Evolutionary conservation across 2,888 invertebrate genomes (phyloP).

Genomic region (Amitus sp.): DNA sequence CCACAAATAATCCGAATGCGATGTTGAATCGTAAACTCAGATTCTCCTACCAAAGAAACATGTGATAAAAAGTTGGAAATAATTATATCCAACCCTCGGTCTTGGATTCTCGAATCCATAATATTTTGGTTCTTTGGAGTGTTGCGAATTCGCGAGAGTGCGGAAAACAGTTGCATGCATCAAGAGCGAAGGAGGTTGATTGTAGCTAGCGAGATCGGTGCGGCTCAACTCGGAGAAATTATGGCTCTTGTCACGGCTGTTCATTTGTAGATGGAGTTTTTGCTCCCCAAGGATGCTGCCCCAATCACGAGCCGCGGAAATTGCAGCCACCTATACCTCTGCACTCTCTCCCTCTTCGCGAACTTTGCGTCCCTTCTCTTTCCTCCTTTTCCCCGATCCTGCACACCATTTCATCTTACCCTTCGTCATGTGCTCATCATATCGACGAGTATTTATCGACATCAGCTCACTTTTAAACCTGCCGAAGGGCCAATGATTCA

Average conservation of each 20-base stretch:
- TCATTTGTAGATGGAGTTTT: conserved; percentile 79
- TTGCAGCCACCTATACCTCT: conserved; percentile 67
- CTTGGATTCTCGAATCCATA: too few relatives aligned
- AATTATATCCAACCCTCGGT: too few relatives aligned
- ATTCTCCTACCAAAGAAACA: too few relatives aligned
- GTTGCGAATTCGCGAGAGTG: not conserved
- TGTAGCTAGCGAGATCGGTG: conserved; percentile 53
- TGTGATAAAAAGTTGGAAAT: too few relatives aligned
- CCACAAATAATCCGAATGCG: too few relatives aligned
- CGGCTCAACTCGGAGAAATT: conserved; percentile 69
- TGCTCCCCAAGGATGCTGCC: conserved; percentile 73
- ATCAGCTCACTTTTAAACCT: conserved; percentile 23
- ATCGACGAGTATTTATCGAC: conserved; percentile 48
- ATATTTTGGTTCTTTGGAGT: too few relatives aligned
- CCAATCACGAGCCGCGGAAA: conserved; percentile 78
- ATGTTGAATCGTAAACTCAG: too few relatives aligned
- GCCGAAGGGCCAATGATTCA: conserved; percentile 44
- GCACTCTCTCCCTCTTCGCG: conserved; percentile 46
- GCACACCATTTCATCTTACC: conserved; percentile 29
- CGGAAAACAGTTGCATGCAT: conserved; percentile 26
- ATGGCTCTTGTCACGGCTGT: conserved; percentile 78
- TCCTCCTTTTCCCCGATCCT: conserved; percentile 30
- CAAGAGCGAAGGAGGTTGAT: conserved; percentile 48
- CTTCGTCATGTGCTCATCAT: conserved; percentile 41
- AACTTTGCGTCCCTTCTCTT: conserved; percentile 33